Percentiles rank a stretch among this genome's conserved stretches.
Conservation (phyloP, 2,113 vertebrate genomes). For the Microcebus jonahi region DNA sequence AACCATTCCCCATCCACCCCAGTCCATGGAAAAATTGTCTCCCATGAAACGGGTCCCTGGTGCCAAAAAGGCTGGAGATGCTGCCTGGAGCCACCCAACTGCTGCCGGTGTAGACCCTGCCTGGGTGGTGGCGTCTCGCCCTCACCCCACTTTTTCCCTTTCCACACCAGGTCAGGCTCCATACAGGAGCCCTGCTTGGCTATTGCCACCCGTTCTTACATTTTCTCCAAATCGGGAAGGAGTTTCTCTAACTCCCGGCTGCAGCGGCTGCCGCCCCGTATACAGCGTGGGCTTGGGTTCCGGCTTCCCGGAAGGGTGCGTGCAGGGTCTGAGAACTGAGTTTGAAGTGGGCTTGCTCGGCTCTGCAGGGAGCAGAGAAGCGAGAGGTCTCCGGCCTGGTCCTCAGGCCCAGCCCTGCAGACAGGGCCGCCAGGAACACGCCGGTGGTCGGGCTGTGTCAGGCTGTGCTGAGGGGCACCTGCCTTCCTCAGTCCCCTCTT, state of each 20-base stretch:
- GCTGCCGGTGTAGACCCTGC: background rate
- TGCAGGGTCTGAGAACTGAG: background rate
- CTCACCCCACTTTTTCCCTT: too few species aligned
- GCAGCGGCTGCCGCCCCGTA: too few species aligned
- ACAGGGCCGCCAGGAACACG: too few species aligned
- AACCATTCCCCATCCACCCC: too few species aligned
- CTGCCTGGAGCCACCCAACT: background rate
- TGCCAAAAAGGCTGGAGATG: too few species aligned
- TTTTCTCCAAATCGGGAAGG: background rate
- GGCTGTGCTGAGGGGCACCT: too few species aligned
- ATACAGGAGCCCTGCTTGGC: background rate
- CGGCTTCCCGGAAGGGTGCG: background rate
- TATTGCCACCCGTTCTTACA: background rate
- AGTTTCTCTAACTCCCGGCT: background rate
- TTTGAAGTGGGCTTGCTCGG: background rate
- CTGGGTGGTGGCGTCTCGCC: background rate
- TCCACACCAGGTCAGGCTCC: background rate
- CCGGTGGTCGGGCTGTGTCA: too few species aligned
- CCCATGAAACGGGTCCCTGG: too few species aligned
- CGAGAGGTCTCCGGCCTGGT: fast-evolving
- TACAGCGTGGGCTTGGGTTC: fast-evolving
- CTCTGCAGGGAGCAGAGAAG: background rate
- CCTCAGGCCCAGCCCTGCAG: too few species aligned
- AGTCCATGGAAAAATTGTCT: too few species aligned
- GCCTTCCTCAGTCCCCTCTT: background rate